Percentiles rank a stretch among this genome's conserved stretches.
phyloP scores from a whole-genome alignment of 2,797 vertebrate genomes.

The Liparis tanakae region DNA sequence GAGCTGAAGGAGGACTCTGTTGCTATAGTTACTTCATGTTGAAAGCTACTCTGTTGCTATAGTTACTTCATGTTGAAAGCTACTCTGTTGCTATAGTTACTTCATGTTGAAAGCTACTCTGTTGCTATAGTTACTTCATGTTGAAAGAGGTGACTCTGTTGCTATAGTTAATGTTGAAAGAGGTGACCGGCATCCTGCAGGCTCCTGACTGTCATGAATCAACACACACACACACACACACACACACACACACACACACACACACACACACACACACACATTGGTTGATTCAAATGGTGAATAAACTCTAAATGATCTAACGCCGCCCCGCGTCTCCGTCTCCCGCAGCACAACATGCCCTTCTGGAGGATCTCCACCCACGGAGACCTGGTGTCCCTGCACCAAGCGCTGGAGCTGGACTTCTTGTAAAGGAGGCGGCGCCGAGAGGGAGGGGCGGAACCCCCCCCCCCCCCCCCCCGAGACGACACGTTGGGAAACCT shows the following conservation, averaged over 20 bases:
- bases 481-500: slow-evolving; percentile 21
- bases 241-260: no score
- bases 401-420: slow-evolving; percentile 97
- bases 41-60: no score
- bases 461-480: not conserved
- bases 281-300: no score
- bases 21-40: no score
- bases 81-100: not conserved
- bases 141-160: no score
- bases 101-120: not conserved
- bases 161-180: no score
- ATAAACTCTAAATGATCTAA: no score
- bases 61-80: no score
- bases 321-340: not conserved
- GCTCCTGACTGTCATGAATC: no score
- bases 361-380: slow-evolving; percentile 98
- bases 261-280: no score
- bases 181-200: not conserved
- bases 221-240: no score
- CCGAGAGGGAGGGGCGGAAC: slow-evolving; percentile 7
- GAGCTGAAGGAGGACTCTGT: not conserved
- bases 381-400: slow-evolving; percentile 94
- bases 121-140: not conserved
- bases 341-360: slow-evolving; percentile 95
- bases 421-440: slow-evolving; percentile 87